Evolutionary conservation across 2,113 vertebrate species (phyloP).

Genomic region (Clarias gariepinus): DNA sequence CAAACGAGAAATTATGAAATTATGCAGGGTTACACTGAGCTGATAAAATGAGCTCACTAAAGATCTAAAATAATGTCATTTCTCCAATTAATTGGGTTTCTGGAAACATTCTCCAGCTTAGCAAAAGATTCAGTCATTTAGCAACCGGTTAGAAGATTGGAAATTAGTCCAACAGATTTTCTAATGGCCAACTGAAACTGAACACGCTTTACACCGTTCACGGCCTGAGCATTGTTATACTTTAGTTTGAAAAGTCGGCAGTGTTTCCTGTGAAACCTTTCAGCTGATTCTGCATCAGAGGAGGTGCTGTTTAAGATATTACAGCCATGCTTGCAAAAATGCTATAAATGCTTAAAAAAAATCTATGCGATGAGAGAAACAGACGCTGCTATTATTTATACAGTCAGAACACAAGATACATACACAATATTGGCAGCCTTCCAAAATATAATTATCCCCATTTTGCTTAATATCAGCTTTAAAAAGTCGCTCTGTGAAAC

Average conservation of each 20-base stretch:
- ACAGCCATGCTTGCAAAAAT: neutral
- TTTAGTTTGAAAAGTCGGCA: neutral
- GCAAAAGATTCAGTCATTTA: constrained; percentile 41
- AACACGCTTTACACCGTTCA: neutral
- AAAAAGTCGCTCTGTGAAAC: constrained; percentile 22
- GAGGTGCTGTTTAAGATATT: neutral
- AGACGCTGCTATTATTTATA: constrained; percentile 3
- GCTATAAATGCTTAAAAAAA: neutral
- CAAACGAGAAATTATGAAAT: constrained; percentile 66
- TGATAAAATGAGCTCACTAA: constrained; percentile 68
- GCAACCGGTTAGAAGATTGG: constrained; percentile 1
- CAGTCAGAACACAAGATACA: neutral
- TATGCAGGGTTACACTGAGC: constrained; percentile 65
- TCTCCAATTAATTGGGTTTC: constrained; percentile 53
- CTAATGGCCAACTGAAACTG: neutral
- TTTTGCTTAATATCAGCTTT: constrained; percentile 37
- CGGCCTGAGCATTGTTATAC: neutral
- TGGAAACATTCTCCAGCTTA: constrained; percentile 54
- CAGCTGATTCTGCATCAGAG: neutral
- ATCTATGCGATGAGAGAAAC: neutral
- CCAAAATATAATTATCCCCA: constrained; percentile 30
- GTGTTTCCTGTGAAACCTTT: neutral
- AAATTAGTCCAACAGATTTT: constrained; percentile 19
- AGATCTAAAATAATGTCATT: constrained; percentile 61
- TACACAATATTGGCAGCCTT: constrained; percentile 7